Percentiles rank a stretch among this genome's conserved stretches.
Evolutionary conservation across 2,113 vertebrate species (phyloP).

Genomic region (Megalops atlanticus): DNA sequence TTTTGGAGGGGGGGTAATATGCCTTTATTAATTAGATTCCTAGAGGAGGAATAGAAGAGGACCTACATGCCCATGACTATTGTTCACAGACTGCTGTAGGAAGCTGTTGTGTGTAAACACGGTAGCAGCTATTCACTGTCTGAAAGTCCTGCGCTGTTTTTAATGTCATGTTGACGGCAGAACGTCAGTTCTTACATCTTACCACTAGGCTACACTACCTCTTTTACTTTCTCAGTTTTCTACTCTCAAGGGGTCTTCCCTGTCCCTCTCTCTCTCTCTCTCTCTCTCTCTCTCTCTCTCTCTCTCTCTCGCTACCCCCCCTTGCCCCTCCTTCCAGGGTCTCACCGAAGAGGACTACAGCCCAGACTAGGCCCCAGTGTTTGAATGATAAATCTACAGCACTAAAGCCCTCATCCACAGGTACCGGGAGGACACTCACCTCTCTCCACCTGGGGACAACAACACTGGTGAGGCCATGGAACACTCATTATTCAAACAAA

Average conservation of each 20-base stretch:
- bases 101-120: background rate
- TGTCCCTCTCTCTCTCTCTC: conserved; percentile 44
- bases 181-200: background rate
- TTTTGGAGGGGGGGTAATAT: too few species aligned
- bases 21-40: background rate
- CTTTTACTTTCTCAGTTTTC: conserved; percentile 8
- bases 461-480: conserved; percentile 45
- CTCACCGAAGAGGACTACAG: background rate
- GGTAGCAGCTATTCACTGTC: background rate
- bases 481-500: conserved; percentile 44
- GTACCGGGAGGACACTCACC: background rate
- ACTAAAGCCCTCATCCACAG: background rate
- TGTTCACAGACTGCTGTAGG: background rate
- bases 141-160: background rate
- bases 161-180: background rate
- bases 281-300: conserved; percentile 40
- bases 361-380: background rate
- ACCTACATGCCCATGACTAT: too few species aligned
- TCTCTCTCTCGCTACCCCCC: background rate
- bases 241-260: too few species aligned
- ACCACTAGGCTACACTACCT: conserved; percentile 23
- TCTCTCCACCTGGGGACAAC: conserved; percentile 48
- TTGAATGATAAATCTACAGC: too few species aligned
- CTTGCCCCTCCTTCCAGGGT: too few species aligned
- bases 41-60: too few species aligned